Conservation (phyloP, 1,140 invertebrate genomes). For the Procambarus virginalis region DNA sequence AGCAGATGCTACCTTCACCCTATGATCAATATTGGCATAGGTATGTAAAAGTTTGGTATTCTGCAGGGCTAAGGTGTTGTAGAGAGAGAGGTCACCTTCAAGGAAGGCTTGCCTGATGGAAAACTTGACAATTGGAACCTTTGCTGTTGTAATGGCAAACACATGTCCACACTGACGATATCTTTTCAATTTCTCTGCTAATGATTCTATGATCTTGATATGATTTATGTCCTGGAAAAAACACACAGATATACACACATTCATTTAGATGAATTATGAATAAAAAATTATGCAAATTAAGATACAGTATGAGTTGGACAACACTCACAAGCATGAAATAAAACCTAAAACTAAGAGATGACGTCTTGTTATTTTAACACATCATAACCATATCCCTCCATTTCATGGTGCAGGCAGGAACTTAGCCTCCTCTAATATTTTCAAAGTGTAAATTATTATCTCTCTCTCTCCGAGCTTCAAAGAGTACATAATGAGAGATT, state of each 20-base stretch:
- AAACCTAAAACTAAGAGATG: too few relatives aligned
- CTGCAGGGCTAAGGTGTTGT: constrained; percentile 78
- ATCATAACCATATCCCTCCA: too few relatives aligned
- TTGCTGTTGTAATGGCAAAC: constrained; percentile 78
- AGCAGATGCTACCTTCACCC: constrained; percentile 74
- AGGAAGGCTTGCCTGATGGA: constrained; percentile 74
- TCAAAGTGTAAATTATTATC: too few relatives aligned
- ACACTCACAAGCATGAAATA: background rate
- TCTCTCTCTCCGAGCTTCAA: too few relatives aligned
- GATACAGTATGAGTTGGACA: background rate
- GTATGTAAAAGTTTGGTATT: constrained; percentile 78
- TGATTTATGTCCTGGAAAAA: constrained; percentile 73
- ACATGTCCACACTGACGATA: constrained; percentile 75
- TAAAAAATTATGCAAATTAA: constrained; percentile 15
- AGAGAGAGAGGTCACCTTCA: constrained; percentile 80
- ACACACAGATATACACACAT: background rate
- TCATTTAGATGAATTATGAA: constrained; percentile 5
- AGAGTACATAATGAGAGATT: too few relatives aligned
- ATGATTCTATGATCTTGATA: constrained; percentile 74
- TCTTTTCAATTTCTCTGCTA: constrained; percentile 74
- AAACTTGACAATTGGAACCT: constrained; percentile 82
- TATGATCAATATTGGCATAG: constrained; percentile 77
- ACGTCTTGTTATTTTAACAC: background rate
- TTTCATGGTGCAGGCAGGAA: too few relatives aligned
- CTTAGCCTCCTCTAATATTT: too few relatives aligned